Conservation (phyloP, 2,797 vertebrate genomes). For the Acomys russatus region DNA sequence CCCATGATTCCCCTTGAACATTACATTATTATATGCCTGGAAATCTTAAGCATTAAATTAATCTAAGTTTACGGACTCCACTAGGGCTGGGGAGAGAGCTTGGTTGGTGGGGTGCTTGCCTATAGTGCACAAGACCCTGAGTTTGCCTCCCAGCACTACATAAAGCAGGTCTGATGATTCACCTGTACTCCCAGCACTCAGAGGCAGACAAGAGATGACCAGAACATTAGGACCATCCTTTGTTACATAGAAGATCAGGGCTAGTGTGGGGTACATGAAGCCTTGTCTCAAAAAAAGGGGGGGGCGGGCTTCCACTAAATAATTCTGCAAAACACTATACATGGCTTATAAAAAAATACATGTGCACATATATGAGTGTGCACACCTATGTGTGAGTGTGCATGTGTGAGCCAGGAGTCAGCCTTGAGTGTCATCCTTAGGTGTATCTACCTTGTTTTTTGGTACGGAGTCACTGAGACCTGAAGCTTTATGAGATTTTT, state of each 20-base stretch:
- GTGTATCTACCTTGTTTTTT: background rate
- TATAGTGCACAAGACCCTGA: background rate
- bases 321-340: background rate
- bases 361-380: background rate
- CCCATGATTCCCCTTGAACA: background rate
- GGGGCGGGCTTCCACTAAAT: background rate
- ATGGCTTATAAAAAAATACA: background rate
- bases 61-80: background rate
- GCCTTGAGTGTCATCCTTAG: background rate
- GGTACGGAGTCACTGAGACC: background rate
- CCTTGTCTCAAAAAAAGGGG: background rate
- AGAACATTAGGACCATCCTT: background rate
- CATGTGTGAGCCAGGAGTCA: background rate
- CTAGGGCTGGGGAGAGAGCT: background rate
- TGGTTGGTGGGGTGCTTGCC: background rate
- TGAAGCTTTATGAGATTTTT: background rate
- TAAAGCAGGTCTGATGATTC: too few species aligned
- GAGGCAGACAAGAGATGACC: background rate
- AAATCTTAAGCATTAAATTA: conserved; percentile 15
- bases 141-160: background rate
- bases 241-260: background rate
- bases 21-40: background rate
- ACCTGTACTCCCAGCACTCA: background rate
- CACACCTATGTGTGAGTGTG: background rate
- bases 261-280: background rate